Evolutionary conservation across 2,113 vertebrate species (phyloP).

Genomic region (Actenoides lindsayi): DNA sequence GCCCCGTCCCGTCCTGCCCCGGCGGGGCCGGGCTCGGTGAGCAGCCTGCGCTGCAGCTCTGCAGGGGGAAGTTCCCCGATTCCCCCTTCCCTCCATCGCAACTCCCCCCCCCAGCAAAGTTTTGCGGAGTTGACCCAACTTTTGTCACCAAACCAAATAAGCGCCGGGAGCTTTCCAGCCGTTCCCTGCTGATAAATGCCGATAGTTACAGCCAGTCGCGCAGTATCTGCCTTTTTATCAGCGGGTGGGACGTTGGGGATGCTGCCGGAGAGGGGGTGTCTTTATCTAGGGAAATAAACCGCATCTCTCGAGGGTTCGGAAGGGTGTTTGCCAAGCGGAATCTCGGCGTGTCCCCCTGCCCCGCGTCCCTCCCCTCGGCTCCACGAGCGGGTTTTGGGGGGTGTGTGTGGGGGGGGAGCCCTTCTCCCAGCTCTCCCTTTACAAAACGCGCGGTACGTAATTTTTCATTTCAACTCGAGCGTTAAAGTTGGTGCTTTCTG

Average conservation of each 20-base stretch:
- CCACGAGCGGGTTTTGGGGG: neutral
- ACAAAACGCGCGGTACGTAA: fast-evolving
- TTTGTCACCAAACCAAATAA: neutral
- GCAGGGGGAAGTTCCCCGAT: neutral
- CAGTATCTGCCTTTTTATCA: fast-evolving
- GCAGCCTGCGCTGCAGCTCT: neutral
- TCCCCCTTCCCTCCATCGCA: too few relatives aligned
- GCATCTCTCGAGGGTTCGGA: neutral
- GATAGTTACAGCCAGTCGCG: fast-evolving
- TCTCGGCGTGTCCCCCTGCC: neutral
- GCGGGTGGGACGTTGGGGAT: fast-evolving
- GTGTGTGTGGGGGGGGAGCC: neutral
- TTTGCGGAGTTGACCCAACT: neutral
- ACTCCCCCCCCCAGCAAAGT: neutral
- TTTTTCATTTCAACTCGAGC: neutral
- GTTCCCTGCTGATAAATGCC: fast-evolving
- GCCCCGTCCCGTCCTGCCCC: too few relatives aligned
- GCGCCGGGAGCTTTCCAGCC: neutral
- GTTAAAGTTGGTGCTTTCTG: neutral
- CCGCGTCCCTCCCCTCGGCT: neutral
- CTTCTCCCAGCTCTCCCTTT: neutral
- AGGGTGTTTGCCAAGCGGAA: neutral
- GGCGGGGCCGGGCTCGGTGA: neutral
- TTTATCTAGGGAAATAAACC: neutral
- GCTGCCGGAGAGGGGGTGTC: neutral